Conservation (phyloP, 30 jellyfish, hydroid and myxozoan species). For the Hydra vulgaris region DNA sequence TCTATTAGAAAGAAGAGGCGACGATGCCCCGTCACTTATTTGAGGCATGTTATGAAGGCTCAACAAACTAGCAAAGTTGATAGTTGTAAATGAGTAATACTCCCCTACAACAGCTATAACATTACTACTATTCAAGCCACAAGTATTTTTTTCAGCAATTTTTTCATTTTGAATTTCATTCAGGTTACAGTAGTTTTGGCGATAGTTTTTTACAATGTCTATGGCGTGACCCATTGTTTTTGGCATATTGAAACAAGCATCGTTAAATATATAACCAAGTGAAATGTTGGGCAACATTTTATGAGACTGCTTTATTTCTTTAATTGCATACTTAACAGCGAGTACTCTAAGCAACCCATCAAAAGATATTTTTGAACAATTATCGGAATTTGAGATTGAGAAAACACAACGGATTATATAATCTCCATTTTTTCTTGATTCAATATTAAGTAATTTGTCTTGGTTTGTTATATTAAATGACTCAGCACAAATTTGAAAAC, state of each 20-base stretch:
- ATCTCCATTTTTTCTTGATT: slow-evolving; percentile 32
- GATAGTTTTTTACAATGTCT: slow-evolving; percentile 55
- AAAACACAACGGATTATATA: slow-evolving; percentile 49
- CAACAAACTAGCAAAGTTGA: slow-evolving; percentile 71
- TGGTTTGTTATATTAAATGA: too few relatives aligned
- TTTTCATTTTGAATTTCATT: neutral
- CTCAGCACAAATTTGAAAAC: neutral
- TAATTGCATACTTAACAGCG: slow-evolving; percentile 65
- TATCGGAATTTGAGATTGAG: slow-evolving; percentile 31
- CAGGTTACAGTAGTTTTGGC: slow-evolving; percentile 44
- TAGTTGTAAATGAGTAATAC: slow-evolving; percentile 51
- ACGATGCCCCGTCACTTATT: slow-evolving; percentile 71
- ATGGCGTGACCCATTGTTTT: slow-evolving; percentile 68
- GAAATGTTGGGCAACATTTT: slow-evolving; percentile 36
- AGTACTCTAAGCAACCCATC: slow-evolving; percentile 56
- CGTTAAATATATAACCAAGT: slow-evolving; percentile 64
- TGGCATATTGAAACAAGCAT: slow-evolving; percentile 58
- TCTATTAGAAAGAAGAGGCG: slow-evolving; percentile 54
- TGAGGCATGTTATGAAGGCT: slow-evolving; percentile 67
- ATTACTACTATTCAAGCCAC: slow-evolving; percentile 11
- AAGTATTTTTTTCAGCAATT: neutral
- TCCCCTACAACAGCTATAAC: slow-evolving; percentile 73
- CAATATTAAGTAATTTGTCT: too few relatives aligned
- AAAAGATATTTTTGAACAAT: slow-evolving; percentile 19
- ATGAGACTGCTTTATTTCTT: slow-evolving; percentile 11